phyloP scores from a whole-genome alignment of 2,113 vertebrate genomes.

The Marmota flaviventris region DNA sequence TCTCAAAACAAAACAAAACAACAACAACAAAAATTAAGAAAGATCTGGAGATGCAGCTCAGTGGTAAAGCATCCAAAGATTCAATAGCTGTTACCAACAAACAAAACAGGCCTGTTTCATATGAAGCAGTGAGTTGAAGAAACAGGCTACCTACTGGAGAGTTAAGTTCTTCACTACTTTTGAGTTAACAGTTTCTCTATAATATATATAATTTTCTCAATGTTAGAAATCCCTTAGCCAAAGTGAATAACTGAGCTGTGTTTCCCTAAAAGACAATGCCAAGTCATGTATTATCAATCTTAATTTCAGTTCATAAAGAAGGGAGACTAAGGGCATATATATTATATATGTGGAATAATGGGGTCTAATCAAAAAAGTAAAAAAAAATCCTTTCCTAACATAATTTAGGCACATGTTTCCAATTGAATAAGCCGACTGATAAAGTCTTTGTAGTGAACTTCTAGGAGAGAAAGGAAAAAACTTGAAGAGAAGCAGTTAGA shows the following conservation, averaged over 20 bases:
- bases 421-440: slow-evolving; percentile 76
- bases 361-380: background rate
- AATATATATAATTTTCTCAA: background rate
- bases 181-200: slow-evolving; percentile 24
- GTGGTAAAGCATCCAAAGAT: no score
- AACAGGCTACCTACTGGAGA: background rate
- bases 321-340: slow-evolving; percentile 8
- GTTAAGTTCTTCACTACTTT: slow-evolving; percentile 11
- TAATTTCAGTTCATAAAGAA: slow-evolving; percentile 72
- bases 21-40: no score
- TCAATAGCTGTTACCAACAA: no score
- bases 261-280: slow-evolving; percentile 26
- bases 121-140: background rate
- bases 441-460: slow-evolving; percentile 58
- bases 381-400: slow-evolving; percentile 63
- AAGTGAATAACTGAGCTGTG: slow-evolving; percentile 35
- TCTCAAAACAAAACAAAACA: no score
- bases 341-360: background rate
- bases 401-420: slow-evolving; percentile 65
- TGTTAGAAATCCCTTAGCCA: slow-evolving; percentile 50
- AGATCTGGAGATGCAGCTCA: no score
- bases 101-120: background rate
- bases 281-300: slow-evolving; percentile 61
- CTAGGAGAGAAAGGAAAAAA: slow-evolving; percentile 68
- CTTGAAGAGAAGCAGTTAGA: slow-evolving; percentile 44